These are phyloP conservation scores for Helleia helle DNA, from an alignment of 2,888 invertebrate species.

Conservation along the genomic window DNA sequence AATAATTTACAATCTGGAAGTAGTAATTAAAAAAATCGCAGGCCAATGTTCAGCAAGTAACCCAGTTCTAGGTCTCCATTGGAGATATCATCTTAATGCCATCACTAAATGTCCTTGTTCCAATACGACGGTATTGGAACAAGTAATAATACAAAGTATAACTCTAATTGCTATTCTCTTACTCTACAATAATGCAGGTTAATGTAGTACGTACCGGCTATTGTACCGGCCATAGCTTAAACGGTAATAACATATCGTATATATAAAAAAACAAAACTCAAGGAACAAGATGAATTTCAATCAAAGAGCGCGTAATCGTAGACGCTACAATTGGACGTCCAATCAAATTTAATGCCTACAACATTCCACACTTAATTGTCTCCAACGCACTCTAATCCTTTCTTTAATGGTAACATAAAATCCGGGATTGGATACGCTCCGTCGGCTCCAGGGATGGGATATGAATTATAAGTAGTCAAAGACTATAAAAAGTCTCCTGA, in stretches of 20 bases:
- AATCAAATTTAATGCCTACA: slow-evolving; percentile 33
- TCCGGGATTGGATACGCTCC: slow-evolving; percentile 36
- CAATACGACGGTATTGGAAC: too few species aligned
- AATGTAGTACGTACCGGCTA: neutral
- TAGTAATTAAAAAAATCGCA: too few species aligned
- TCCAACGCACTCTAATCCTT: slow-evolving; percentile 25
- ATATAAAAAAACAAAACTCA: slow-evolving; percentile 15
- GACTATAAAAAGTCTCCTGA: slow-evolving; percentile 12
- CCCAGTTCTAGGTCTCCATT: too few species aligned
- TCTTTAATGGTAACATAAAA: slow-evolving; percentile 33
- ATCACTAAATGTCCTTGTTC: too few species aligned
- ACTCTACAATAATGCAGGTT: neutral
- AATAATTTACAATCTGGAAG: too few species aligned
- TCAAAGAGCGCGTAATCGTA: slow-evolving; percentile 35
- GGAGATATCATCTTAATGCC: too few species aligned
- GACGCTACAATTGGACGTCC: slow-evolving; percentile 24
- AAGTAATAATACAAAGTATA: too few species aligned
- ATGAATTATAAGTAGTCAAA: slow-evolving; percentile 28
- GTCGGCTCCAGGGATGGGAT: slow-evolving; percentile 26
- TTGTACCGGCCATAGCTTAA: neutral
- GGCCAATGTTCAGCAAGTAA: too few species aligned
- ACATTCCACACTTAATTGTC: slow-evolving; percentile 33
- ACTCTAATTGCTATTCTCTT: too few species aligned
- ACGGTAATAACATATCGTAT: slow-evolving; percentile 12
- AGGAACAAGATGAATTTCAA: slow-evolving; percentile 28